A percentile compares a stretch with the other conserved stretches of the same genome.
Evolutionary conservation across 2,888 invertebrate genomes (phyloP).

Genomic region (Alentia gelatinosa): DNA sequence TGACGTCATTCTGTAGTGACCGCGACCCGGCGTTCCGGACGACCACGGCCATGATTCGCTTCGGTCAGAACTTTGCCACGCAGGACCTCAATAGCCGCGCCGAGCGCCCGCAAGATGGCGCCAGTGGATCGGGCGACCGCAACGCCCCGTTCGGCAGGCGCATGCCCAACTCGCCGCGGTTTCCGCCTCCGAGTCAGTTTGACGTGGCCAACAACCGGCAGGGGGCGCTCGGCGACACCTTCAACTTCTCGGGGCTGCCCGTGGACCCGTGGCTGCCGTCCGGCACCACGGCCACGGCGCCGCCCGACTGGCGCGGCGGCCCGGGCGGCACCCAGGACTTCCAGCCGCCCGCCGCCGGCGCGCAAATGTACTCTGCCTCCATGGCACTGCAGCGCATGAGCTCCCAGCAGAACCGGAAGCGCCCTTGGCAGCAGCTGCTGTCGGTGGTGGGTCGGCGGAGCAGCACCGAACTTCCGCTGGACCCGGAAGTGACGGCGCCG

Average conservation of each 20-base stretch:
- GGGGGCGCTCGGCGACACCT: background rate
- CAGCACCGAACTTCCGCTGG: background rate
- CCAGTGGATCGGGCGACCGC: background rate
- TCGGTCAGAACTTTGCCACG: slow-evolving; percentile 17
- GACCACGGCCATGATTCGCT: slow-evolving; percentile 33
- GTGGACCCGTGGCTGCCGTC: slow-evolving; percentile 41
- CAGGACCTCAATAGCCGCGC: slow-evolving; percentile 27
- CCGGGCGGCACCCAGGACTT: slow-evolving; percentile 19
- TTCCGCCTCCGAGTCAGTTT: slow-evolving; percentile 26
- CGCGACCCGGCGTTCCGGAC: slow-evolving; percentile 1
- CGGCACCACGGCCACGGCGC: slow-evolving; percentile 28
- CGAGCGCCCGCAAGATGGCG: slow-evolving; percentile 16
- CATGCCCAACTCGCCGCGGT: background rate
- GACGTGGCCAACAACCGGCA: background rate
- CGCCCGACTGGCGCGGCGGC: background rate
- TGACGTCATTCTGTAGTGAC: slow-evolving; percentile 20
- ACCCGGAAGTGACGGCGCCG: background rate
- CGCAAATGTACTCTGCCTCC: slow-evolving; percentile 29
- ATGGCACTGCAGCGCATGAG: slow-evolving; percentile 45
- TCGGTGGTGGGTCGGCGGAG: slow-evolving; percentile 12
- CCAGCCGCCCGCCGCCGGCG: slow-evolving; percentile 12
- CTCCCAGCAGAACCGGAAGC: slow-evolving; percentile 45
- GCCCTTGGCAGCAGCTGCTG: slow-evolving; percentile 43
- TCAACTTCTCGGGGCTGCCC: slow-evolving; percentile 36
- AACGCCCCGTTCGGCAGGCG: background rate